These are phyloP conservation scores for Ariopsis seemanni DNA, from an alignment of 2,113 vertebrate species.

Conservation along the genomic window DNA sequence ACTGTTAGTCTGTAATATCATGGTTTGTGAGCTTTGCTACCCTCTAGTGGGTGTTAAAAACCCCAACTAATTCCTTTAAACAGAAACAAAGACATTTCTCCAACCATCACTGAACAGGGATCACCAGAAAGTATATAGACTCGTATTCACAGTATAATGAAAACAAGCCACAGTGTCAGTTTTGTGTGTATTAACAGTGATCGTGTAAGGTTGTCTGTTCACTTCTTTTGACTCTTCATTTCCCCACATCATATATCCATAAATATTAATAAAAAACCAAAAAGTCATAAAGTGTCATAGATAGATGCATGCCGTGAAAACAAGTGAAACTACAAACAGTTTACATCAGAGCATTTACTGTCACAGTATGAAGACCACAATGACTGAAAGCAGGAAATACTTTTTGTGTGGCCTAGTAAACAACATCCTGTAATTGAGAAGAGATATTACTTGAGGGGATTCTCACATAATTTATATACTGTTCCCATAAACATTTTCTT, in stretches of 20 bases:
- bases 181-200: background rate
- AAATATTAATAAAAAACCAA: background rate
- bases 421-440: conserved; percentile 43
- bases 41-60: conserved; percentile 60
- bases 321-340: background rate
- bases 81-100: background rate
- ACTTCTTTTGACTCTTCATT: background rate
- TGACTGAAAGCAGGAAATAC: conserved; percentile 49
- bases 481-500: background rate
- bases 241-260: background rate
- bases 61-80: background rate
- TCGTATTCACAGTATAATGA: background rate
- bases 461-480: background rate
- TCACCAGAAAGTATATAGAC: background rate
- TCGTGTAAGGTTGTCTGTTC: background rate
- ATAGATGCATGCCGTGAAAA: background rate
- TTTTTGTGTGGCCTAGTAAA: conserved; percentile 30
- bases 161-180: background rate
- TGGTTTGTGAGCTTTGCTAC: conserved; percentile 39
- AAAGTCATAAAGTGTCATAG: background rate
- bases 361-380: conserved; percentile 41
- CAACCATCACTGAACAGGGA: background rate
- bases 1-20: background rate
- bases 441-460: background rate
- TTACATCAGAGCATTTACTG: conserved; percentile 9